Percentiles rank a stretch among this genome's conserved stretches.
Evolutionary conservation across 2,113 vertebrate genomes (phyloP).

Genomic region (Thinocorus orbignyianus): DNA sequence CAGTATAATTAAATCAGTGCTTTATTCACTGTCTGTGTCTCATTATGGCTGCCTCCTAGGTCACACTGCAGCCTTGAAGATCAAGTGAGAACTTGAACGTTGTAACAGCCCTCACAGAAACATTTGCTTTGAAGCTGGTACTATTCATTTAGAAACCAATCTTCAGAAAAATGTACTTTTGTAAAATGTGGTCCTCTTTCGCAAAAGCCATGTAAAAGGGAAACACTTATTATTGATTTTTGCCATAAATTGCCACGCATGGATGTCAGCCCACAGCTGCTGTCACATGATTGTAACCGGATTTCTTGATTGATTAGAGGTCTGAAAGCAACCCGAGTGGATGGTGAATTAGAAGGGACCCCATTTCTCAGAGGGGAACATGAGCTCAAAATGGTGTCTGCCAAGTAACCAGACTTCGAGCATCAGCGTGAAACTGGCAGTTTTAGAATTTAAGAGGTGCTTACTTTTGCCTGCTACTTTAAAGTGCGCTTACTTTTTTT

Average conservation of each 20-base stretch:
- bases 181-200: not conserved
- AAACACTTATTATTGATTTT: not conserved
- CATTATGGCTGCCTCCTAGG: conserved; percentile 54
- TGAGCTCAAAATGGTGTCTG: not conserved
- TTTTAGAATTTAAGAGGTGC: not conserved
- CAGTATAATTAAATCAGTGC: conserved; percentile 62
- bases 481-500: not conserved
- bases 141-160: conserved; percentile 5
- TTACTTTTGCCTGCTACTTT: not conserved
- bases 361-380: not conserved
- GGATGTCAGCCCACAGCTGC: not conserved
- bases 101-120: conserved; percentile 4
- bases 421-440: not conserved
- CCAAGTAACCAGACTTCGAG: not conserved
- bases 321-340: not conserved
- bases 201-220: not conserved
- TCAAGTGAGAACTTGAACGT: conserved; percentile 22
- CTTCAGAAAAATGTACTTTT: not conserved
- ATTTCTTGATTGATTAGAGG: not conserved
- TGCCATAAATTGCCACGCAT: not conserved
- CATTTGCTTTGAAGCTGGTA: conserved; percentile 30
- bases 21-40: conserved; percentile 56
- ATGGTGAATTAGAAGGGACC: not conserved
- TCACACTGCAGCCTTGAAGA: conserved; percentile 37
- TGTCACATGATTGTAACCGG: not conserved